These are phyloP conservation scores for Fulmarus glacialis DNA, from an alignment of 2,113 vertebrate genomes.

Conservation along the genomic window DNA sequence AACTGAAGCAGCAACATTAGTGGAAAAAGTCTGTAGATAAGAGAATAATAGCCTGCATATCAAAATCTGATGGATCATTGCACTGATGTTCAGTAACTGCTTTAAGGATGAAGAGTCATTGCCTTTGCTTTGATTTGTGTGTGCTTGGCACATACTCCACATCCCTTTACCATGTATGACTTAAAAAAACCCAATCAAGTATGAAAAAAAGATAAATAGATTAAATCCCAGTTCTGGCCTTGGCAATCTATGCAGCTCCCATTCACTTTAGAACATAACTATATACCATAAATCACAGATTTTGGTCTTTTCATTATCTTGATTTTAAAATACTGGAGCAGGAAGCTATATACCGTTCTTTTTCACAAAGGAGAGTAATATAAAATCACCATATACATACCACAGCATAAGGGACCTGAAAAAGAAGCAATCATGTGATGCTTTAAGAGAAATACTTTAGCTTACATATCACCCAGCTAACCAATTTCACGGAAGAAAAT, in stretches of 20 bases:
- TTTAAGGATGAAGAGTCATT: background rate
- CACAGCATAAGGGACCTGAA: background rate
- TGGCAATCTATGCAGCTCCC: background rate
- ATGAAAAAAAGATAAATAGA: background rate
- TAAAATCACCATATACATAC: background rate
- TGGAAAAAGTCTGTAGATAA: background rate
- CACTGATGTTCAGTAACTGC: background rate
- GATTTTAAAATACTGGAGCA: background rate
- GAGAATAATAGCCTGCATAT: background rate
- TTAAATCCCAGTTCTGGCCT: background rate
- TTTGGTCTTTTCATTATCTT: background rate
- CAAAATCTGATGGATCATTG: background rate
- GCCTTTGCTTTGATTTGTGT: background rate
- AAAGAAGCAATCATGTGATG: background rate
- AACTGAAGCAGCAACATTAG: background rate
- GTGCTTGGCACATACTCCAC: background rate
- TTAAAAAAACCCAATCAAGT: background rate
- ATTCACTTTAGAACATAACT: background rate
- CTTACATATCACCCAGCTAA: background rate
- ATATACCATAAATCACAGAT: background rate
- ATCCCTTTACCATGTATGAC: background rate
- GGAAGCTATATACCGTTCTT: background rate
- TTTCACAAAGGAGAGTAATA: background rate
- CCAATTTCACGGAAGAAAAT: background rate
- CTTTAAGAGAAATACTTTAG: background rate